Conservation (phyloP, 2,113 vertebrate genomes). For the Columba livia region DNA sequence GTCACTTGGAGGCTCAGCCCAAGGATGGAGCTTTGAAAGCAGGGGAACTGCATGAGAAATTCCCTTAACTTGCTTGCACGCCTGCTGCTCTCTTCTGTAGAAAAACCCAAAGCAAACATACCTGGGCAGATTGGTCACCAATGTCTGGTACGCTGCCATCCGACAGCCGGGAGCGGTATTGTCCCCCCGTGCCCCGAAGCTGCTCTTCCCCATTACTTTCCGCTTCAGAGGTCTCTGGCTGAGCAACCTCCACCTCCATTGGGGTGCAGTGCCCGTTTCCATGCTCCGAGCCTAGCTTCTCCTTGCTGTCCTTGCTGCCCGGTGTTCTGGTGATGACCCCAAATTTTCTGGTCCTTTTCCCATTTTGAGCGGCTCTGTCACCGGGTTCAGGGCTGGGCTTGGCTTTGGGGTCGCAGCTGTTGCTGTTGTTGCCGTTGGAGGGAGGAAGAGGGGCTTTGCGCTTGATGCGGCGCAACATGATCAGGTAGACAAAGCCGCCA, state of each 20-base stretch:
- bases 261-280: conserved; percentile 71
- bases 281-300: conserved; percentile 10
- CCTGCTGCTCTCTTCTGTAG: background rate
- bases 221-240: conserved; percentile 57
- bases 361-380: conserved; percentile 72
- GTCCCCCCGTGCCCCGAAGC: conserved; percentile 6
- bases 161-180: conserved; percentile 68
- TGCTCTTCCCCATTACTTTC: conserved; percentile 37
- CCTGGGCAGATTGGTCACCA: conserved; percentile 78
- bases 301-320: conserved; percentile 66
- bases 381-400: conserved; percentile 63
- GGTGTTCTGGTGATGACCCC: conserved; percentile 88
- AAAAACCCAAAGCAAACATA: conserved; percentile 46
- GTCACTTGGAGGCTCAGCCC: background rate
- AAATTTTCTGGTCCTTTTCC: conserved; percentile 91
- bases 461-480: conserved; percentile 95
- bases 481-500: conserved; percentile 93
- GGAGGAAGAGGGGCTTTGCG: conserved; percentile 89
- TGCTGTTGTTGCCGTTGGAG: conserved; percentile 76
- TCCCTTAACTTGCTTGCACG: accelerated
- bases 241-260: conserved; percentile 70
- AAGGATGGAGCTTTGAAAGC: background rate
- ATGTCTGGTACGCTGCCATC: conserved; percentile 75
- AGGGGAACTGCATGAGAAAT: background rate
- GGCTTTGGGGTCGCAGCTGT: conserved; percentile 71